phyloP scores from a whole-genome alignment of 2,888 invertebrate genomes.

The Acleris laterana region DNA sequence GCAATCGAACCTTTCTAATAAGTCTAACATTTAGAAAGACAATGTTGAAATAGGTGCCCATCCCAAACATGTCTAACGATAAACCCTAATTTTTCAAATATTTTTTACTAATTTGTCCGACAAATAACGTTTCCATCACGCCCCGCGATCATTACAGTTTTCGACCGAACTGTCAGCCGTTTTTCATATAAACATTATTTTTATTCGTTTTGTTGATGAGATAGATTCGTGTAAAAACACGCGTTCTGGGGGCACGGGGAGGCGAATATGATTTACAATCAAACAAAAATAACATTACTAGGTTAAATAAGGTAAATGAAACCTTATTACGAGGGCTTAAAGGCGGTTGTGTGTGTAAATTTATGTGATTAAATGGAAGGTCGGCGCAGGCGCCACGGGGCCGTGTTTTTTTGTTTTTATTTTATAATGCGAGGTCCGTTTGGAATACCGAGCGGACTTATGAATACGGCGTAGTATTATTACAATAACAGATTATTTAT shows the following conservation, averaged over 20 bases:
- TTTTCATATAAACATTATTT: constrained; percentile 60
- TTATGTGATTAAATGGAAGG: constrained; percentile 41
- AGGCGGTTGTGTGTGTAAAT: constrained; percentile 26
- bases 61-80: too few species aligned
- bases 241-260: constrained; percentile 66
- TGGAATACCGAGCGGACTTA: constrained; percentile 62
- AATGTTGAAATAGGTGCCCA: too few species aligned
- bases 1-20: too few species aligned
- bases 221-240: constrained; percentile 76
- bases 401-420: constrained; percentile 77
- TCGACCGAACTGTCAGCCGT: constrained; percentile 58
- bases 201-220: constrained; percentile 68
- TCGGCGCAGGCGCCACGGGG: constrained; percentile 73
- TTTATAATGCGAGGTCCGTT: constrained; percentile 73
- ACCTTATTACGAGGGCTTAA: constrained; percentile 47
- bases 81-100: too few species aligned
- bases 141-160: constrained; percentile 56
- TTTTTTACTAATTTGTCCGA: constrained; percentile 40
- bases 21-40: too few species aligned
- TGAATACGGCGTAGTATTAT: constrained; percentile 49
- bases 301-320: constrained; percentile 41
- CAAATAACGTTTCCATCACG: constrained; percentile 45
- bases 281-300: constrained; percentile 42
- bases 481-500: constrained; percentile 37
- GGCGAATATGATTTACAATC: constrained; percentile 78